Base-by-base conservation (phyloP, 2,113 vertebrate species). In the Dasyornis broadbenti region DNA sequence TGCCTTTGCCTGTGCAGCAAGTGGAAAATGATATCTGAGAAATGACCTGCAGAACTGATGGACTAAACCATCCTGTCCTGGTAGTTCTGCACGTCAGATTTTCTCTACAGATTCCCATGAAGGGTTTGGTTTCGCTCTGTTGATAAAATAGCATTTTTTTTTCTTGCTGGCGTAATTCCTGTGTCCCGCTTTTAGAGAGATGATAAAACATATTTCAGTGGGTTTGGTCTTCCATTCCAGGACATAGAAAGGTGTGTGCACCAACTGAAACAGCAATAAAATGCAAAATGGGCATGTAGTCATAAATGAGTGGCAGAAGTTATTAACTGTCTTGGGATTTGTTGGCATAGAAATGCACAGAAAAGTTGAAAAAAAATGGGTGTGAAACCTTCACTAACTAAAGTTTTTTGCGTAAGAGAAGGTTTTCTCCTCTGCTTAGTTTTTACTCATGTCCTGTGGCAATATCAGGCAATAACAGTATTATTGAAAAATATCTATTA, bases 401-500 rank as follows among this genome's bases (percentile, higher is more conserved):
- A 80, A 56, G 6, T 15, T 12, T 45, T 84, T 89, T 81, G 49
- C 42, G 22, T 37, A 37, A 12, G 26, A 56, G 35, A 28, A 42
- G 39, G 8, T 68, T 54, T 86, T 88, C 49, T 75, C 9, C 64
- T 94, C 59, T 68, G 15, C n/a, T 86, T 63, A 57, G 11, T 68
- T 90, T 77, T 90, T 49, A 15, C 8, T 88, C 81, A 33, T 2
- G 3, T 81, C 82, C 59, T 63, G 22, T 49, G 40, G 79, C 76
- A 78, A 10, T 69, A 70, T 53, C 59, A 88, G 56, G 27, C 54
- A 89, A 81, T 92, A 89, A 57, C 22, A 52, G 2, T 44, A 13
- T 71, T 81, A 73, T 31, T 93, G n/a, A 84, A 64, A 86, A 94
- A 83, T 78, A 56, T 3, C 13, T 82, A 13, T 92, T 79, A 53